Percentiles rank a stretch among this genome's conserved stretches.
Conservation (phyloP, 2,113 vertebrate genomes). For the Nestor notabilis region DNA sequence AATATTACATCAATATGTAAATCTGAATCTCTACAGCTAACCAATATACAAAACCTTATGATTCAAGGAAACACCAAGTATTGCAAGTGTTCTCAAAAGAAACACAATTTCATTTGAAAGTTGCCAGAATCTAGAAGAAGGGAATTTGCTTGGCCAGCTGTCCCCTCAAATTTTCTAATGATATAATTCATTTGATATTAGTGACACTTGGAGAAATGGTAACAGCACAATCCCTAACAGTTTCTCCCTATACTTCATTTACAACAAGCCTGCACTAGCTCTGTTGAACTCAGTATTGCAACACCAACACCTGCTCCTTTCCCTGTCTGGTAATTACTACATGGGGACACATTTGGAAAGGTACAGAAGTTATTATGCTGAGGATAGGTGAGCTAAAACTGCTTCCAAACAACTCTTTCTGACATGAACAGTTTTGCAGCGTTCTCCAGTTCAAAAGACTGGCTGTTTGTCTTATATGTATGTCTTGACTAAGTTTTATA, state of each 20-base stretch:
- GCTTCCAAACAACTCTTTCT: neutral
- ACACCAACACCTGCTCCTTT: neutral
- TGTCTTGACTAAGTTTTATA: neutral
- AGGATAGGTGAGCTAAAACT: neutral
- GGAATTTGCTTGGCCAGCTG: neutral
- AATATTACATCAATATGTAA: neutral
- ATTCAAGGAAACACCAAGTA: neutral
- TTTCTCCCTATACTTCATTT: neutral
- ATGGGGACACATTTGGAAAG: neutral
- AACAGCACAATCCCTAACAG: neutral
- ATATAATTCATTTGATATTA: neutral
- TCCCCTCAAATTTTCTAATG: neutral
- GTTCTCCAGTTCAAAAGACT: neutral
- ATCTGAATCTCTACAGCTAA: neutral
- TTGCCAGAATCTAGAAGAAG: neutral
- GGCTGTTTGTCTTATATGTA: neutral
- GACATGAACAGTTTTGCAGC: neutral
- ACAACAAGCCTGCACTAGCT: neutral
- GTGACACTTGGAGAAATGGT: neutral
- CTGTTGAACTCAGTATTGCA: neutral
- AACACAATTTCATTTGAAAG: neutral
- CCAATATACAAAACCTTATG: neutral
- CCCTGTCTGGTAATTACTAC: neutral
- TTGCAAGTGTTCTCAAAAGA: neutral
- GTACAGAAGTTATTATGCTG: neutral